phyloP scores from a whole-genome alignment of 1,140 invertebrate species.

The Diorhabda elongata region DNA sequence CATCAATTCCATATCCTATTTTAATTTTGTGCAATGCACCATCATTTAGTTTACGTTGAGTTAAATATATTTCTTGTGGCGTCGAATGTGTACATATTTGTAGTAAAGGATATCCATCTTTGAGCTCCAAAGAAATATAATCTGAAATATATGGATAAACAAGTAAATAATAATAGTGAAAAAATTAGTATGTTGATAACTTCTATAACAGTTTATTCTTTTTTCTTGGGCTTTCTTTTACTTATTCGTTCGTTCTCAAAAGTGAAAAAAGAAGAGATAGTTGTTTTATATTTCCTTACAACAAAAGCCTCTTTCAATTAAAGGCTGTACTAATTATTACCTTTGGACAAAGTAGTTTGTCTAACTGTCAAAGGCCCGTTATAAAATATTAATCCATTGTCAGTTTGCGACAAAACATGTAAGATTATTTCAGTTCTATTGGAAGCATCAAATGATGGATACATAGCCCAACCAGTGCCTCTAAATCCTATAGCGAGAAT shows the following conservation, averaged over 20 bases:
- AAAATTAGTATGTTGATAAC: neutral
- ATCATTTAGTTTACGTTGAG: constrained; percentile 65
- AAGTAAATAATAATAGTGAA: too few species aligned
- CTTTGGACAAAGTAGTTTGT: constrained; percentile 32
- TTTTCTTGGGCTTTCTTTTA: too few species aligned
- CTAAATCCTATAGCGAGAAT: constrained; percentile 80
- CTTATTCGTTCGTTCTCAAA: too few species aligned
- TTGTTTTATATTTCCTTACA: too few species aligned
- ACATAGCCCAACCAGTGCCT: constrained; percentile 85
- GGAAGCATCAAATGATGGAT: constrained; percentile 73
- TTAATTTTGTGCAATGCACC: constrained; percentile 75
- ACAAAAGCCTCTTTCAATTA: too few species aligned
- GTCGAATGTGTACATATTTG: constrained; percentile 89
- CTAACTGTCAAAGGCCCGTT: constrained; percentile 72
- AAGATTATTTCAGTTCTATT: constrained; percentile 73
- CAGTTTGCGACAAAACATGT: constrained; percentile 68
- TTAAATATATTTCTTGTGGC: constrained; percentile 48
- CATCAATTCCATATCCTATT: constrained; percentile 27
- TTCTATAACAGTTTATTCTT: neutral
- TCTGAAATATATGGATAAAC: constrained; percentile 53
- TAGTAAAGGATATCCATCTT: constrained; percentile 78
- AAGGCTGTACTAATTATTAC: neutral
- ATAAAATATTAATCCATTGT: constrained; percentile 84
- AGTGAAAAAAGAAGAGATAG: too few species aligned
- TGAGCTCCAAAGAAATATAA: constrained; percentile 87